These are phyloP conservation scores for Ctenicera cuprea DNA, from an alignment of 2,888 invertebrate species.

Conservation along the genomic window DNA sequence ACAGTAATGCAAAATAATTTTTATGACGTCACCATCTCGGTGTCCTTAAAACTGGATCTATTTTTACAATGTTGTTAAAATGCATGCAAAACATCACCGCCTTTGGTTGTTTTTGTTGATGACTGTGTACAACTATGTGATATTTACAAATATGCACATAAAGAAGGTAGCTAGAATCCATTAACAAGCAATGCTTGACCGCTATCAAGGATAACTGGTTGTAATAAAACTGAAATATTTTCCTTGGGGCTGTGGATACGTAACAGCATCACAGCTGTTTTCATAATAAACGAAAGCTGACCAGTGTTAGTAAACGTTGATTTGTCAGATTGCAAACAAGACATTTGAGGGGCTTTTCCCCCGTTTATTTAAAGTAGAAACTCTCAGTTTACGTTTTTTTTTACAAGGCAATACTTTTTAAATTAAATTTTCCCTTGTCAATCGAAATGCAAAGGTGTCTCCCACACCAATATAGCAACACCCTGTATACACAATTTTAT, in stretches of 20 bases:
- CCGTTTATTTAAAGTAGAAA: too few species aligned
- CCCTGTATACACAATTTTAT: too few species aligned
- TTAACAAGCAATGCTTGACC: slow-evolving; percentile 37
- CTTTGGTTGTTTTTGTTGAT: slow-evolving; percentile 1
- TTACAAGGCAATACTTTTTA: too few species aligned
- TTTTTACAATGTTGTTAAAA: not conserved
- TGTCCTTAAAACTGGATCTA: slow-evolving; percentile 11
- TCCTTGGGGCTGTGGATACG: slow-evolving; percentile 16
- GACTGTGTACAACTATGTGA: not conserved
- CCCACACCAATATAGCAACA: too few species aligned
- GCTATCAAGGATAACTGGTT: slow-evolving; percentile 42
- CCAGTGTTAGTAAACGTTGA: not conserved
- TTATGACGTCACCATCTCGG: not conserved
- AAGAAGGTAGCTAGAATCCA: slow-evolving; percentile 30
- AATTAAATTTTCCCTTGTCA: too few species aligned
- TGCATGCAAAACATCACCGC: not conserved
- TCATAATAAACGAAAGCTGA: slow-evolving; percentile 7
- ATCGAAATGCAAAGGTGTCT: too few species aligned
- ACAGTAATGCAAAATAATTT: not conserved
- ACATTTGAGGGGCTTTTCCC: not conserved
- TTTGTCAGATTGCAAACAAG: not conserved
- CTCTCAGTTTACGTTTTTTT: too few species aligned
- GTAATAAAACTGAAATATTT: slow-evolving; percentile 36
- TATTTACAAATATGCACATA: slow-evolving; percentile 34
- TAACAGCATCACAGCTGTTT: slow-evolving; percentile 26